Conservation (phyloP, 2,888 invertebrate genomes). For the Leptinotarsa peninsularis region DNA sequence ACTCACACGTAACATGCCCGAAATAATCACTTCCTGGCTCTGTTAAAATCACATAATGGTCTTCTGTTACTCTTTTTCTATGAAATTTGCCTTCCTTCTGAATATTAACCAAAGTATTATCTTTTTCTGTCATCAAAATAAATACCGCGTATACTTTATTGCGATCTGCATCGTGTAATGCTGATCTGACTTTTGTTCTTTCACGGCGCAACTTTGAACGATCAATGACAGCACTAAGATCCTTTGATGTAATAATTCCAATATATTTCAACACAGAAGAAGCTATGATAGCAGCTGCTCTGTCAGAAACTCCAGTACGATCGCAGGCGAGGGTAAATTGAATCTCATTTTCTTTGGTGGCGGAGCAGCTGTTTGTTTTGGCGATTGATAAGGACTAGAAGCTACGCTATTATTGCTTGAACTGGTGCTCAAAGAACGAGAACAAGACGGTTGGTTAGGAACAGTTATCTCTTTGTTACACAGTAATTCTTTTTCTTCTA, state of each 20-base stretch:
- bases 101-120: neutral
- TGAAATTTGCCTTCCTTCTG: neutral
- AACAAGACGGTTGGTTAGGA: no score
- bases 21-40: slow-evolving; percentile 6
- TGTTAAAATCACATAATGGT: slow-evolving; percentile 1
- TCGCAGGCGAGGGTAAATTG: slow-evolving; percentile 11
- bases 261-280: slow-evolving; percentile 32
- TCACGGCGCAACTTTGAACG: slow-evolving; percentile 2
- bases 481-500: neutral
- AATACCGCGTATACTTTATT: neutral
- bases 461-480: neutral
- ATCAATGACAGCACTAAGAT: slow-evolving; percentile 7
- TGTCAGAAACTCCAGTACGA: slow-evolving; percentile 29
- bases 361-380: neutral
- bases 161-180: neutral
- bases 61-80: neutral
- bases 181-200: neutral
- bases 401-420: no score
- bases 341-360: neutral
- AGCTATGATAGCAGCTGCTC: slow-evolving; percentile 37
- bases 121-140: slow-evolving; percentile 8
- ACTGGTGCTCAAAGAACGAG: no score
- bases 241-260: slow-evolving; percentile 31
- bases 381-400: no score
- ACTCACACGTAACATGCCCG: slow-evolving; percentile 1